These are phyloP conservation scores for Myiotriccus ornatus DNA, from an alignment of 2,797 vertebrate genomes.

Conservation along the genomic window DNA sequence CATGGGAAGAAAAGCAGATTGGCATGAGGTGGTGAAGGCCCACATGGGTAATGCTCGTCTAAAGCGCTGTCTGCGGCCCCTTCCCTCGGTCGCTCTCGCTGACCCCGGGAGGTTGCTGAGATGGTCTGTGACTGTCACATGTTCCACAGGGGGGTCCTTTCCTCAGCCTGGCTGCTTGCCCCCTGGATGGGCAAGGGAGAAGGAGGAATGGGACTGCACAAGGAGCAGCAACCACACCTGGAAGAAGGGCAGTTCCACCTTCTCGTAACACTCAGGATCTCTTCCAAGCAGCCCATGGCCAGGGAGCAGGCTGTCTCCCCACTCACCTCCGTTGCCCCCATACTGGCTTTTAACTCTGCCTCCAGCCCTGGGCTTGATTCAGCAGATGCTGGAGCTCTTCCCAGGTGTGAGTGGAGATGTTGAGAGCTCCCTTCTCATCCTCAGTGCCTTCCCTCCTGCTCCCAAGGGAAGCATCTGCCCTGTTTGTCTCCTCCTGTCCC, in stretches of 20 bases:
- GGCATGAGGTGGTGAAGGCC: not conserved
- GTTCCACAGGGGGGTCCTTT: not conserved
- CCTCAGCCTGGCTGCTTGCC: not conserved
- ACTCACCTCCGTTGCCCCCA: not conserved
- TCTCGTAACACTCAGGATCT: not conserved
- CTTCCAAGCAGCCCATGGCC: conserved; percentile 12
- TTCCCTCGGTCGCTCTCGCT: not conserved
- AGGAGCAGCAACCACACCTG: not conserved
- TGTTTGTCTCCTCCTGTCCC: no score
- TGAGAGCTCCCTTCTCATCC: not conserved
- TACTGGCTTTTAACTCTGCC: not conserved
- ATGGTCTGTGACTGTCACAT: accelerated
- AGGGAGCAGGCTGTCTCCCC: not conserved
- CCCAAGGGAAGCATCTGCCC: not conserved
- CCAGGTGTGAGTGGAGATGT: not conserved
- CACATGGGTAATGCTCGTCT: accelerated
- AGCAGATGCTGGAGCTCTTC: not conserved
- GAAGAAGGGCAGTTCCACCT: not conserved
- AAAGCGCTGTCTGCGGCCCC: not conserved
- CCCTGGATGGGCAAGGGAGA: not conserved
- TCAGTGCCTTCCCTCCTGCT: not conserved
- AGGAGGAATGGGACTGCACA: accelerated
- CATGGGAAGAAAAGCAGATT: not conserved
- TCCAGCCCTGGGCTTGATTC: not conserved
- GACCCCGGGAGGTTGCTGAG: not conserved